A percentile compares a stretch with the other conserved stretches of the same genome.
Conservation (phyloP, 2,797 vertebrate genomes). For the Euphonia xanthogaster region DNA sequence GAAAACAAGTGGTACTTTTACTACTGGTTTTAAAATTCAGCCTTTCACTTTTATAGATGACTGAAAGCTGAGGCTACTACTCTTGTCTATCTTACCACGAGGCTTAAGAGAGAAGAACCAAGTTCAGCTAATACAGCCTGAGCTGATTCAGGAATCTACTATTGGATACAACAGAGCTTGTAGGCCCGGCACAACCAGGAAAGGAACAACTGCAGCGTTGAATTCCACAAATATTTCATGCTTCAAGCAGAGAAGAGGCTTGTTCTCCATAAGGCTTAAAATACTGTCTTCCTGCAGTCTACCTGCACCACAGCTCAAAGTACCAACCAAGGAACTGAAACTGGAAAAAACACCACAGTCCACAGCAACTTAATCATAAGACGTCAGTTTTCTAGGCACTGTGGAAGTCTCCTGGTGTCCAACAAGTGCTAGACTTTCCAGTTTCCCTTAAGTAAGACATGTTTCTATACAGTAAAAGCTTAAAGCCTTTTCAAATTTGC, state of each 20-base stretch:
- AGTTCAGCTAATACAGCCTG: neutral
- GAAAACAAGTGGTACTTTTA: neutral
- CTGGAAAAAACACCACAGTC: neutral
- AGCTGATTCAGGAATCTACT: neutral
- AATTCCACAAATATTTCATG: slow-evolving; percentile 12
- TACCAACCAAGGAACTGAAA: neutral
- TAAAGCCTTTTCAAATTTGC: neutral
- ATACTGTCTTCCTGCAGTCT: neutral
- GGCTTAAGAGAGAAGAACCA: neutral
- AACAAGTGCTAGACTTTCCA: neutral
- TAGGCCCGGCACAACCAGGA: neutral
- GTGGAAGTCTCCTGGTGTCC: neutral
- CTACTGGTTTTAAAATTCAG: neutral
- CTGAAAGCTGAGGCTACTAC: neutral
- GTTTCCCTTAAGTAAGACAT: neutral
- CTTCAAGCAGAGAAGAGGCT: neutral
- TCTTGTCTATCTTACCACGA: neutral
- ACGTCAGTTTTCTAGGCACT: neutral
- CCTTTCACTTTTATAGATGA: neutral
- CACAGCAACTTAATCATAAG: neutral
- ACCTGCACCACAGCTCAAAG: neutral
- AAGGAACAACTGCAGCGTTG: neutral
- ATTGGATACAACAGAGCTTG: neutral
- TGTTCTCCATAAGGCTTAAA: neutral
- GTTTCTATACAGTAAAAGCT: neutral